These are phyloP conservation scores for Homarus gammarus DNA, from an alignment of 2,888 invertebrate species.

Conservation along the genomic window DNA sequence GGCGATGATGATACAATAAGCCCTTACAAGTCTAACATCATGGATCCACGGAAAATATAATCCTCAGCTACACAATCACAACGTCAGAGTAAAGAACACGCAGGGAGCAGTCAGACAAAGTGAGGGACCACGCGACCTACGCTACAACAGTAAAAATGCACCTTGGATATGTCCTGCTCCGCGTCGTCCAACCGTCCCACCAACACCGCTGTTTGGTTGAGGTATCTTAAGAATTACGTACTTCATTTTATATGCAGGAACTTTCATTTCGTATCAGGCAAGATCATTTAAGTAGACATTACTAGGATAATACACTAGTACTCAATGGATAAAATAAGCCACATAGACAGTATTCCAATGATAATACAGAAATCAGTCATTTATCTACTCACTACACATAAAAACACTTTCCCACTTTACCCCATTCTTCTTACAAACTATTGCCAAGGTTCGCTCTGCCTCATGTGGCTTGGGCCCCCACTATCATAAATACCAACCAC, in stretches of 20 bases:
- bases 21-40: conserved; percentile 43
- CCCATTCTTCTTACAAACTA: conserved; percentile 52
- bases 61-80: conserved; percentile 58
- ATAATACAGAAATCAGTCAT: conserved; percentile 57
- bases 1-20: conserved; percentile 48
- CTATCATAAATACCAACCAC: conserved; percentile 6
- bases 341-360: conserved; percentile 64
- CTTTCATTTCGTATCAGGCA: conserved; percentile 52
- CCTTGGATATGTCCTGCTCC: conserved; percentile 56
- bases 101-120: conserved; percentile 47
- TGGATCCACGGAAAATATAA: conserved; percentile 49
- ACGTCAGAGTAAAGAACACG: conserved; percentile 57
- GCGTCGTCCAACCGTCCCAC: conserved; percentile 32
- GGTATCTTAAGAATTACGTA: conserved; percentile 53
- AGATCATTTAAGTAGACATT: conserved; percentile 57
- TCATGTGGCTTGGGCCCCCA: conserved; percentile 14
- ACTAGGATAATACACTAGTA: conserved; percentile 64
- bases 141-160: conserved; percentile 59
- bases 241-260: conserved; percentile 58
- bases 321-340: conserved; percentile 64
- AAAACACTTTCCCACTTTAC: conserved; percentile 54
- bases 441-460: conserved; percentile 16
- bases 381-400: conserved; percentile 62
- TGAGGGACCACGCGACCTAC: conserved; percentile 37
- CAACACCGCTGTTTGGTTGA: conserved; percentile 47